A percentile compares a stretch with the other conserved stretches of the same genome.
Evolutionary conservation across 1,140 invertebrate genomes (phyloP).

Genomic region (Xylocopa sonorina): DNA sequence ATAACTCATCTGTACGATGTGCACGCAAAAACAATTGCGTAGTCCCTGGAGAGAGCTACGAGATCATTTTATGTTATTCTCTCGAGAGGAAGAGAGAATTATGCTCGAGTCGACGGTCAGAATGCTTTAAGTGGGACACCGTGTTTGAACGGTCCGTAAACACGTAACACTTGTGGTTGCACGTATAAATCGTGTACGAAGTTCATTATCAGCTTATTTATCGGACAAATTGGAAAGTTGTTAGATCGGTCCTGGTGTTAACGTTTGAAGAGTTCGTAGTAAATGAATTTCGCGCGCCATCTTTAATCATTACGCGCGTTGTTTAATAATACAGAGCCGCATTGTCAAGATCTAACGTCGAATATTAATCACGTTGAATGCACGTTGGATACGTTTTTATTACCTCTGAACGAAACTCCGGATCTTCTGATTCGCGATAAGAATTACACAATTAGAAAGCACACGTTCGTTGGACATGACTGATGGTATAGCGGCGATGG

Average conservation of each 20-base stretch:
- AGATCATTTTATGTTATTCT: background rate
- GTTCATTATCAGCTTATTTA: conserved; percentile 2
- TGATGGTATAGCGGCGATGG: no score
- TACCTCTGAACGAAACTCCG: background rate
- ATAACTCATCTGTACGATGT: conserved; percentile 1
- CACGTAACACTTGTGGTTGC: background rate
- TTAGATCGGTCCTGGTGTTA: background rate
- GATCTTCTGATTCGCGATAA: background rate
- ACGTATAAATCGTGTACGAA: background rate
- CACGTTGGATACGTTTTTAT: background rate
- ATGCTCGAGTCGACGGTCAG: background rate
- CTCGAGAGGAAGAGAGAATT: background rate
- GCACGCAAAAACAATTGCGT: conserved; percentile 10
- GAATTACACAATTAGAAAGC: background rate
- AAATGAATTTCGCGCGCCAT: background rate
- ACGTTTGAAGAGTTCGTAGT: background rate
- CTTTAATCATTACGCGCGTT: no score
- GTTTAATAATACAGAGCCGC: background rate
- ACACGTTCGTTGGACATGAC: background rate
- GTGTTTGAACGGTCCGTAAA: background rate
- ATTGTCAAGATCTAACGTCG: background rate
- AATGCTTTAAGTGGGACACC: background rate
- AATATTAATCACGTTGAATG: background rate
- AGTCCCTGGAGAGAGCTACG: background rate
- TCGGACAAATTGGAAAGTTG: background rate